phyloP scores from a whole-genome alignment of 2,888 invertebrate species.

The Sicus ferrugineus region DNA sequence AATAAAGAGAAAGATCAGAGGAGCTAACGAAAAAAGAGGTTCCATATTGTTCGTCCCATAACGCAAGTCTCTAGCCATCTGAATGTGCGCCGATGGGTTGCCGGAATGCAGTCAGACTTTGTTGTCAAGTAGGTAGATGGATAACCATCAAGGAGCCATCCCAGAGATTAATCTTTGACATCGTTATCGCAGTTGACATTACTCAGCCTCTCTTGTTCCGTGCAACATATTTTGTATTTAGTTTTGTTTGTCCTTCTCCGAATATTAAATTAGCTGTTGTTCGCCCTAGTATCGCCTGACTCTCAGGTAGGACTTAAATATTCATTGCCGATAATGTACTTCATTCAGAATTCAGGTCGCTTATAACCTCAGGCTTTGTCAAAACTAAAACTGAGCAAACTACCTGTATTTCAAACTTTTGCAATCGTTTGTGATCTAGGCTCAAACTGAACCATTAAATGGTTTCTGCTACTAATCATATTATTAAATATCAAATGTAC shows the following conservation, averaged over 20 bases:
- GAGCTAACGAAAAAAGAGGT: too few relatives aligned
- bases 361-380: background rate
- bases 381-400: background rate
- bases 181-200: slow-evolving; percentile 45
- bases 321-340: too few relatives aligned
- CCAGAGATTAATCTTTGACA: slow-evolving; percentile 44
- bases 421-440: too few relatives aligned
- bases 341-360: background rate
- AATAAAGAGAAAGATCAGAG: too few relatives aligned
- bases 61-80: too few relatives aligned
- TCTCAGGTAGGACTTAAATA: too few relatives aligned
- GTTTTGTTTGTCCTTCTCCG: too few relatives aligned
- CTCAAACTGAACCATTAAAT: too few relatives aligned
- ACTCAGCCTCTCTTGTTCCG: slow-evolving; percentile 33
- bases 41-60: too few relatives aligned
- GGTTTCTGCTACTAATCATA: too few relatives aligned
- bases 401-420: background rate
- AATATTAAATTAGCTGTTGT: slow-evolving; percentile 14
- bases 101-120: slow-evolving; percentile 37
- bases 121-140: slow-evolving; percentile 43
- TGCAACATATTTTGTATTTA: too few relatives aligned
- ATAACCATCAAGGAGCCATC: slow-evolving; percentile 45
- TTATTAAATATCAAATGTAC: background rate
- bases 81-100: background rate
- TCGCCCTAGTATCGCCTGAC: background rate